phyloP scores from a whole-genome alignment of 1,140 invertebrate species.

The Frieseomelitta varia region DNA sequence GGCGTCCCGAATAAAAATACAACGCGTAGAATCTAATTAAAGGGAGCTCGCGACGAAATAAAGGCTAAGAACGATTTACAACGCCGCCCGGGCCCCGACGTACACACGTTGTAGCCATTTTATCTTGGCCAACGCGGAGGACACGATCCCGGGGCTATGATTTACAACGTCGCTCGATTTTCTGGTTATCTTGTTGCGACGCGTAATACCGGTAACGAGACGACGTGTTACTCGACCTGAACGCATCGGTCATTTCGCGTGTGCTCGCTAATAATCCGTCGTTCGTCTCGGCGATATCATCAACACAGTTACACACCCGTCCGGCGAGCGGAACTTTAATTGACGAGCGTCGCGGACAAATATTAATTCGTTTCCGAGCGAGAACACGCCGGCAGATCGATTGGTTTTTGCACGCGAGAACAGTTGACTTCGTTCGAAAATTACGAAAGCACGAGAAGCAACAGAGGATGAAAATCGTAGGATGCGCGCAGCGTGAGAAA shows the following conservation, averaged over 20 bases:
- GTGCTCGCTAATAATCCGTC: constrained; percentile 41
- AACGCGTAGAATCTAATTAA: constrained; percentile 42
- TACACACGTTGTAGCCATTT: neutral
- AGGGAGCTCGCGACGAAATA: constrained; percentile 41
- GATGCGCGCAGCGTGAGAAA: no score
- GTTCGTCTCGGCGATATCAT: constrained; percentile 20
- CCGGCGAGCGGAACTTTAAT: neutral
- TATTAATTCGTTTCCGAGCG: constrained; percentile 22
- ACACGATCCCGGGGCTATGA: constrained; percentile 9
- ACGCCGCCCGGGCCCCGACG: neutral
- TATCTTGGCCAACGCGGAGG: constrained; percentile 27
- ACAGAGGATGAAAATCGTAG: no score
- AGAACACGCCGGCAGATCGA: neutral
- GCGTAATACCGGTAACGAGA: constrained; percentile 62
- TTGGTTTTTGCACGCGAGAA: neutral
- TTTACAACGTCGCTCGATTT: constrained; percentile 44
- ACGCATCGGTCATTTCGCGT: constrained; percentile 52
- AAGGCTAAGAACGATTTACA: constrained; percentile 42
- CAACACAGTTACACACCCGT: neutral
- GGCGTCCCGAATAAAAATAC: constrained; percentile 42
- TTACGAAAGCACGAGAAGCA: neutral
- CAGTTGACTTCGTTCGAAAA: neutral
- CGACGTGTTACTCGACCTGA: constrained; percentile 53
- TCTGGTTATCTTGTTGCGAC: constrained; percentile 49
- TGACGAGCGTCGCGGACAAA: neutral